Conservation (phyloP, 2,888 invertebrate genomes). For the Biston stratarius region DNA sequence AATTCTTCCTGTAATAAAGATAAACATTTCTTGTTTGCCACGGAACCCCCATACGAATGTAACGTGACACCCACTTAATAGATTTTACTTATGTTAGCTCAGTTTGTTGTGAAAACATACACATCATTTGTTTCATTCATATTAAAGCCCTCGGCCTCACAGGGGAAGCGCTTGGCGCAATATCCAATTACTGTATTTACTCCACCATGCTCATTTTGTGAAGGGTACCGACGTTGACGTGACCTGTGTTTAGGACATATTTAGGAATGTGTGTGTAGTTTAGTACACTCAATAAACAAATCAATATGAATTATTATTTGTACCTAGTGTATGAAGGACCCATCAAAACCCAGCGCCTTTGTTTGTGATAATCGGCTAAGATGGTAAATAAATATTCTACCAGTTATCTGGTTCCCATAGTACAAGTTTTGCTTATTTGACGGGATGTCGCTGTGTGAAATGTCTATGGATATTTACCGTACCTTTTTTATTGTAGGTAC, state of each 20-base stretch:
- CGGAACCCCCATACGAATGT: no score
- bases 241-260: conserved; percentile 50
- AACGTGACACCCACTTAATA: background rate
- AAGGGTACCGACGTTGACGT: conserved; percentile 57
- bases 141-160: conserved; percentile 42
- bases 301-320: background rate
- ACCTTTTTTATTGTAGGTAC: background rate
- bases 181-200: conserved; percentile 66
- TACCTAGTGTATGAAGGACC: no score
- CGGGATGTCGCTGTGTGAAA: no score
- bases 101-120: conserved; percentile 35
- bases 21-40: no score
- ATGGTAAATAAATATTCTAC: no score
- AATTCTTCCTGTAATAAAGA: no score
- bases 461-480: no score
- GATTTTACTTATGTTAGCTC: conserved; percentile 18
- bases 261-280: conserved; percentile 19
- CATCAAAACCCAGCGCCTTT: no score
- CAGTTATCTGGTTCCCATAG: no score
- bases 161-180: conserved; percentile 48
- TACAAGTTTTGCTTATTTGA: no score
- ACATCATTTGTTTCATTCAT: conserved; percentile 41
- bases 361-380: no score
- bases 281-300: conserved; percentile 6
- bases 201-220: conserved; percentile 57